A percentile compares a stretch with the other conserved stretches of the same genome.
phyloP scores from a whole-genome alignment of 2,888 invertebrate species.

The Drosophila diplacantha region DNA sequence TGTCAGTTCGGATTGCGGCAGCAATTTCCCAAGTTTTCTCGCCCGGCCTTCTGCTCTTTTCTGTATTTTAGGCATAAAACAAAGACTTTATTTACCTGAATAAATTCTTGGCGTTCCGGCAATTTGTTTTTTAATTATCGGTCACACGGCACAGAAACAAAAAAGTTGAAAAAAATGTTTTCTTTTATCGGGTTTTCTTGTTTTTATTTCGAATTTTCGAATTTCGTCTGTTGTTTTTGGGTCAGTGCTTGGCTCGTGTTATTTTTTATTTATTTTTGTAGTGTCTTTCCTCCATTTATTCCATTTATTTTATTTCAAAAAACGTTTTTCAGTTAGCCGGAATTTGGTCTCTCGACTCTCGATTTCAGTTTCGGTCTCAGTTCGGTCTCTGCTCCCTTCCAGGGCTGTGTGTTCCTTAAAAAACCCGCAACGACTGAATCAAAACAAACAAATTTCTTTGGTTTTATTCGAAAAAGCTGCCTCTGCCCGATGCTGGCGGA shows the following conservation, averaged over 20 bases:
- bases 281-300: not conserved
- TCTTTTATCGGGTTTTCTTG: not conserved
- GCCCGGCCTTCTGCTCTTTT: not conserved
- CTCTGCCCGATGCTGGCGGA: constrained; percentile 27
- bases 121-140: constrained; percentile 18
- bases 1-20: constrained; percentile 8
- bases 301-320: not conserved
- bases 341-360: constrained; percentile 7
- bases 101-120: constrained; percentile 15
- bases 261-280: not conserved
- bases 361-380: not conserved
- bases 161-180: constrained; percentile 28
- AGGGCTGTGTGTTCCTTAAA: constrained; percentile 58
- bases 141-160: constrained; percentile 30
- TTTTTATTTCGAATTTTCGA: not conserved
- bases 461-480: constrained; percentile 68
- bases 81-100: constrained; percentile 32
- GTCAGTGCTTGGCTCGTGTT: constrained; percentile 3
- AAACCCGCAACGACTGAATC: constrained; percentile 75
- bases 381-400: constrained; percentile 10
- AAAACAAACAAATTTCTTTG: constrained; percentile 72
- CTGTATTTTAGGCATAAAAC: not conserved
- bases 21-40: not conserved
- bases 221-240: constrained; percentile 22
- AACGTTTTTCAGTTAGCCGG: constrained; percentile 3